These are phyloP conservation scores for Anhinga anhinga DNA, from an alignment of 2,113 vertebrate species.

Conservation along the genomic window DNA sequence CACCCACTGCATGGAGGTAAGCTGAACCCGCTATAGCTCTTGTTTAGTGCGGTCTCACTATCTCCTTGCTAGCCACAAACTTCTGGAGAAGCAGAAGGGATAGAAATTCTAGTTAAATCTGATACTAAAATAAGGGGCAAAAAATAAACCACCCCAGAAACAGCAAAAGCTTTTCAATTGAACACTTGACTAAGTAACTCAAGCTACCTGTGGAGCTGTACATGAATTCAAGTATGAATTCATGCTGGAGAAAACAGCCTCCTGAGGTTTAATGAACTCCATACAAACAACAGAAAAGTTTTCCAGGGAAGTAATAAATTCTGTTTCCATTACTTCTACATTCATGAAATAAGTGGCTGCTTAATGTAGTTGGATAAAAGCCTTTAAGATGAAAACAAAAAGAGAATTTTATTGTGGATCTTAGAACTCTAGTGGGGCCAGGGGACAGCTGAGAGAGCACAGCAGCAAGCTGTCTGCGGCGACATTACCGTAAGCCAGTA, in stretches of 20 bases:
- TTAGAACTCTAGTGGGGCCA: background rate
- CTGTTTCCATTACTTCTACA: background rate
- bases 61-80: background rate
- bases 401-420: background rate
- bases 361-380: background rate
- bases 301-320: background rate
- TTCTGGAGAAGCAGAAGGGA: background rate
- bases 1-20: background rate
- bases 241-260: background rate
- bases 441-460: background rate
- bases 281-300: background rate
- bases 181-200: background rate
- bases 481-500: accelerated
- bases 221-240: background rate
- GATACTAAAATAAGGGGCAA: background rate
- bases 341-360: background rate
- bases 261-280: background rate
- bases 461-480: background rate
- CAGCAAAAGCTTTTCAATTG: background rate
- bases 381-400: background rate
- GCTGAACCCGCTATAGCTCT: no score
- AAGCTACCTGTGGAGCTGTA: background rate
- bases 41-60: background rate
- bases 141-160: background rate
- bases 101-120: background rate